Percentiles rank a stretch among this genome's conserved stretches.
Conservation (phyloP, 2,797 vertebrate genomes). For the Kryptopterus vitreolus region DNA sequence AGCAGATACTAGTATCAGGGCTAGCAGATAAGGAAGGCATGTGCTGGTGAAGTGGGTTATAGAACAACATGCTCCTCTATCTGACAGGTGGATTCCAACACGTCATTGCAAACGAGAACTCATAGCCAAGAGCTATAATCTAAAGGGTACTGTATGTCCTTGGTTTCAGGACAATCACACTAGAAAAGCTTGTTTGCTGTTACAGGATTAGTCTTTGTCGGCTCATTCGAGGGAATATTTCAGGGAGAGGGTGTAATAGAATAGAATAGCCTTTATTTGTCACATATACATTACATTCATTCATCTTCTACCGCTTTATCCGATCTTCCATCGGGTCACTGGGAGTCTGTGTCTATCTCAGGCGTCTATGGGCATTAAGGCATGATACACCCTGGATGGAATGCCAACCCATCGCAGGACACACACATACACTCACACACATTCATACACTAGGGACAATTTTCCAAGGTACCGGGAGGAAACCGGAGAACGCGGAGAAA, state of each 20-base stretch:
- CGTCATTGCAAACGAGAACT: slow-evolving; percentile 4
- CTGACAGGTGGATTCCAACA: slow-evolving; percentile 46
- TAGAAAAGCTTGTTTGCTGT: not conserved
- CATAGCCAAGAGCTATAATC: not conserved
- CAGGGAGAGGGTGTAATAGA: not conserved
- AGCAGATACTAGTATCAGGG: slow-evolving; percentile 7
- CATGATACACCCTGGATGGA: too few species aligned
- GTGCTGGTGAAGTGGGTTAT: slow-evolving; percentile 39
- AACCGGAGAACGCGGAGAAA: too few species aligned
- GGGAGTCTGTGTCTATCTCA: too few species aligned
- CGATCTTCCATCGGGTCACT: too few species aligned
- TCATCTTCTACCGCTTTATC: too few species aligned
- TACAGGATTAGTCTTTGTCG: not conserved
- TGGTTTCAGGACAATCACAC: slow-evolving; percentile 1
- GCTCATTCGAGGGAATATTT: not conserved
- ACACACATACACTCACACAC: too few species aligned
- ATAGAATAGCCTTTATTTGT: too few species aligned
- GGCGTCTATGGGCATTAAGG: too few species aligned
- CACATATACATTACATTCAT: too few species aligned
- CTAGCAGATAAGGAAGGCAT: slow-evolving; percentile 22
- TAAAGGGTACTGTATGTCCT: slow-evolving; percentile 20
- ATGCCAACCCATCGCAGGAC: too few species aligned
- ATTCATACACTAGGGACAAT: too few species aligned
- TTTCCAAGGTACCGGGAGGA: too few species aligned
- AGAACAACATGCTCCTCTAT: slow-evolving; percentile 22